Conservation (phyloP, 1,140 invertebrate genomes). For the Batillaria attramentaria region DNA sequence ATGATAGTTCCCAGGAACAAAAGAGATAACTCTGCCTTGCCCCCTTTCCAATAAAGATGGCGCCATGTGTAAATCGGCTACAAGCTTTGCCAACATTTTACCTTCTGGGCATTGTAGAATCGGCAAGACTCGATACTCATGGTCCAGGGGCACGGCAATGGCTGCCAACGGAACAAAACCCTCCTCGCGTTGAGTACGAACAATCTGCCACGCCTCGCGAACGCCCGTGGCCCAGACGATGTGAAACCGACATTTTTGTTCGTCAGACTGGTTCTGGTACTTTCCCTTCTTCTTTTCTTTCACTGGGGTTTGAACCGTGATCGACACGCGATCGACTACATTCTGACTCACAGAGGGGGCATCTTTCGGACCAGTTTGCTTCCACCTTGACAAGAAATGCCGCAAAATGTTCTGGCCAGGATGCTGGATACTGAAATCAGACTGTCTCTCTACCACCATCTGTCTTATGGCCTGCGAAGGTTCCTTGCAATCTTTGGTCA, state of each 20-base stretch:
- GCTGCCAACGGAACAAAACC: slow-evolving; percentile 12
- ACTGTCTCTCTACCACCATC: slow-evolving; percentile 2
- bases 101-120: neutral
- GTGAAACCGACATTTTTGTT: neutral
- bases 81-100: too few relatives aligned
- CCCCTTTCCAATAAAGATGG: too few relatives aligned
- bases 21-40: too few relatives aligned
- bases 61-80: too few relatives aligned
- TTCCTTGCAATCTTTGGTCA: slow-evolving; percentile 28
- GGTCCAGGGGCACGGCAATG: neutral
- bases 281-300: neutral
- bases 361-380: neutral
- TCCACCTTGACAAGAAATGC: neutral
- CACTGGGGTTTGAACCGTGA: neutral
- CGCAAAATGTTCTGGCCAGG: neutral
- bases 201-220: neutral
- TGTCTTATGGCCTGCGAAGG: slow-evolving; percentile 19
- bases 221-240: neutral
- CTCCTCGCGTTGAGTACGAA: neutral
- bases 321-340: neutral
- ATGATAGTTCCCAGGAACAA: too few relatives aligned
- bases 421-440: neutral
- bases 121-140: neutral
- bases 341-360: neutral
- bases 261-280: too few relatives aligned